Evolutionary conservation across 1,140 invertebrate species (phyloP).

Genomic region (Zaprionus lachaisei): DNA sequence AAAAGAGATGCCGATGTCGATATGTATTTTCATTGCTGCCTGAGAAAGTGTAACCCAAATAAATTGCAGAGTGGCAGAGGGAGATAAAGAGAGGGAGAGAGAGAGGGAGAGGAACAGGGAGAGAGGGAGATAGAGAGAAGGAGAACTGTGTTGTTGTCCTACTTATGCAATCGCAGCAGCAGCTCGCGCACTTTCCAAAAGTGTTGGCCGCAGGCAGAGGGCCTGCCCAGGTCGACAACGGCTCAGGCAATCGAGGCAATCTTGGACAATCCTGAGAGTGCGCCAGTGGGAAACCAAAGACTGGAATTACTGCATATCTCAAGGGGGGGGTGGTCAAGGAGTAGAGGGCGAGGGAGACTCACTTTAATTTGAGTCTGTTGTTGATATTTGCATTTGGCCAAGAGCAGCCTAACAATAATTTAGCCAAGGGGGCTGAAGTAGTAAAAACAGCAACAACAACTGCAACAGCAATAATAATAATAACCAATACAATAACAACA

Average conservation of each 20-base stretch:
- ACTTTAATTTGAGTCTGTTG: conserved; percentile 24
- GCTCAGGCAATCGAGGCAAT: conserved; percentile 21
- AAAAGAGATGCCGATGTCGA: conserved; percentile 9
- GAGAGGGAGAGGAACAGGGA: background rate
- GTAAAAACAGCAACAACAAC: conserved; percentile 5
- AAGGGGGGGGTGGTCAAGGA: background rate
- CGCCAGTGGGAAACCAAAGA: conserved; percentile 17
- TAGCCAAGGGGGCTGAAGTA: conserved; percentile 19
- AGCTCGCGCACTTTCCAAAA: conserved; percentile 49
- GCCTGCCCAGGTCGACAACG: conserved; percentile 36
- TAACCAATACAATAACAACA: background rate
- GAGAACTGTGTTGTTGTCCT: conserved; percentile 32
- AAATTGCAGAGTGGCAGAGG: conserved; percentile 2
- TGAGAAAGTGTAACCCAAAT: conserved; percentile 51
- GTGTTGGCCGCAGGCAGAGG: conserved; percentile 47
- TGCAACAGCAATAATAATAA: background rate
- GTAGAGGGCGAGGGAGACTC: background rate
- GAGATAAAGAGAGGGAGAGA: background rate
- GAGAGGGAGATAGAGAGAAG: background rate
- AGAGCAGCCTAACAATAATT: conserved; percentile 40
- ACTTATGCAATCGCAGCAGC: conserved; percentile 50
- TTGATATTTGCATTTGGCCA: conserved; percentile 48
- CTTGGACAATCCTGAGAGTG: conserved; percentile 27
- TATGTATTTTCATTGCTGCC: conserved; percentile 2
- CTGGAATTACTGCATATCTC: conserved; percentile 48